These are phyloP conservation scores for Oostethus manadensis DNA, from an alignment of 2,113 vertebrate species.

Conservation along the genomic window DNA sequence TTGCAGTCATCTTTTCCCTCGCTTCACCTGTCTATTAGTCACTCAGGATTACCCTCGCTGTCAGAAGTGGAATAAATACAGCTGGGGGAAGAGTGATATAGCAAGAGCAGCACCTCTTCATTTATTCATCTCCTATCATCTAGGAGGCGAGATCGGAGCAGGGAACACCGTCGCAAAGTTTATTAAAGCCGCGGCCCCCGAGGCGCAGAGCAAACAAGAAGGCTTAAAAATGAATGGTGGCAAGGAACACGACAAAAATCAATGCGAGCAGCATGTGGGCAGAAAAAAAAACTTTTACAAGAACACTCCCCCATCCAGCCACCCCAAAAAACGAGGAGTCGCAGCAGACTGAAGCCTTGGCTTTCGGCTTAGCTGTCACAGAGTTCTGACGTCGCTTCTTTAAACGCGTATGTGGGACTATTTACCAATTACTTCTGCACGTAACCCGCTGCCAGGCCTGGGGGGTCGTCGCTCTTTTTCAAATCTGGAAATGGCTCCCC, in stretches of 20 bases:
- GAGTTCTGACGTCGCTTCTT: constrained; percentile 20
- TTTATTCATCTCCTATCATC: constrained; percentile 7
- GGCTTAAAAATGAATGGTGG: constrained; percentile 7
- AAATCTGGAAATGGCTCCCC: constrained; percentile 6
- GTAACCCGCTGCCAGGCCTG: constrained; percentile 29
- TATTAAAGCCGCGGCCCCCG: background rate
- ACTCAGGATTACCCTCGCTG: constrained; percentile 5
- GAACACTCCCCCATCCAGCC: too few species aligned
- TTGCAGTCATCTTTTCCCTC: background rate
- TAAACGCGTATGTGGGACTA: constrained; percentile 45
- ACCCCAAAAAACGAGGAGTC: background rate
- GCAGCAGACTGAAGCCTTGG: background rate
- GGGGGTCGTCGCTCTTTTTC: constrained; percentile 40
- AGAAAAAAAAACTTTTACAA: background rate
- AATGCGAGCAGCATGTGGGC: background rate
- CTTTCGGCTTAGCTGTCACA: constrained; percentile 42
- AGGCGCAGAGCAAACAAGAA: constrained; percentile 3
- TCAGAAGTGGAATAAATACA: constrained; percentile 8
- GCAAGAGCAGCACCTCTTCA: background rate
- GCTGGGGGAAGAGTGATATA: constrained; percentile 5
- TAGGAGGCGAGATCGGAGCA: background rate
- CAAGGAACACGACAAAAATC: constrained; percentile 3
- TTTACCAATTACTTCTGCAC: constrained; percentile 58
- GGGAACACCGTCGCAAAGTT: constrained; percentile 2
- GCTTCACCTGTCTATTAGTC: constrained; percentile 3